Evolutionary conservation across 2,113 vertebrate genomes (phyloP).

Genomic region (Petrocephalus zakoni): DNA sequence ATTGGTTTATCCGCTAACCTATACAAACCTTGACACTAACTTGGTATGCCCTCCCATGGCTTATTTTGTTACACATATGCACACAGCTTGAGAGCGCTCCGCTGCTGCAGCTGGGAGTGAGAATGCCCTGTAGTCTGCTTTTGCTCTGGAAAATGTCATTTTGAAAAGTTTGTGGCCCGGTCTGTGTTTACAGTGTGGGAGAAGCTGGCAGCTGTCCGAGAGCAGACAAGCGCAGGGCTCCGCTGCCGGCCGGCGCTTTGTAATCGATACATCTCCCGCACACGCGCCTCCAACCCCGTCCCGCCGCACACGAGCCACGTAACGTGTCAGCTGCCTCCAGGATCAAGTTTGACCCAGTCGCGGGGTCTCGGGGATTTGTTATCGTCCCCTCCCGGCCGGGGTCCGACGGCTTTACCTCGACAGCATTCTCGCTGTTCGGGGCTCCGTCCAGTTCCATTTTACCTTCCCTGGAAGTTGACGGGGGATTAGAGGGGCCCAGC

Average conservation of each 20-base stretch:
- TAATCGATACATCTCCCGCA: constrained; percentile 44
- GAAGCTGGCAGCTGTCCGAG: constrained; percentile 48
- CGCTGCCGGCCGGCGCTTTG: constrained; percentile 24
- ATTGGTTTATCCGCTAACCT: constrained; percentile 39
- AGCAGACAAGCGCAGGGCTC: constrained; percentile 34
- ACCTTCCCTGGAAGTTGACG: constrained; percentile 18
- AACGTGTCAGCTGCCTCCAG: constrained; percentile 37
- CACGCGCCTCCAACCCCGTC: constrained; percentile 12
- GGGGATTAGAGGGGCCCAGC: background rate
- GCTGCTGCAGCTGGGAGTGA: constrained; percentile 43
- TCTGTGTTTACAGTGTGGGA: constrained; percentile 53
- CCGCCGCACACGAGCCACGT: constrained; percentile 23
- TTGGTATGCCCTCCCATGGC: constrained; percentile 21
- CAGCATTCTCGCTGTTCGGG: constrained; percentile 6
- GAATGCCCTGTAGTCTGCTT: constrained; percentile 46
- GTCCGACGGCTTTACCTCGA: constrained; percentile 35
- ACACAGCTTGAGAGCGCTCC: constrained; percentile 42
- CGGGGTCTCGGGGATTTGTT: constrained; percentile 42
- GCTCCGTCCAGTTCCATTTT: constrained; percentile 39
- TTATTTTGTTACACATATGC: constrained; percentile 21
- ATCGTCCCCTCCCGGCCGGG: constrained; percentile 29
- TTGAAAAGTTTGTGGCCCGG: constrained; percentile 51
- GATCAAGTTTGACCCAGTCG: constrained; percentile 32
- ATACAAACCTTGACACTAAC: constrained; percentile 40
- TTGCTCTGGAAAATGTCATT: constrained; percentile 53